Base-by-base conservation (phyloP, 2,888 invertebrate genomes). In the Dermolepida albohirtum region DNA sequence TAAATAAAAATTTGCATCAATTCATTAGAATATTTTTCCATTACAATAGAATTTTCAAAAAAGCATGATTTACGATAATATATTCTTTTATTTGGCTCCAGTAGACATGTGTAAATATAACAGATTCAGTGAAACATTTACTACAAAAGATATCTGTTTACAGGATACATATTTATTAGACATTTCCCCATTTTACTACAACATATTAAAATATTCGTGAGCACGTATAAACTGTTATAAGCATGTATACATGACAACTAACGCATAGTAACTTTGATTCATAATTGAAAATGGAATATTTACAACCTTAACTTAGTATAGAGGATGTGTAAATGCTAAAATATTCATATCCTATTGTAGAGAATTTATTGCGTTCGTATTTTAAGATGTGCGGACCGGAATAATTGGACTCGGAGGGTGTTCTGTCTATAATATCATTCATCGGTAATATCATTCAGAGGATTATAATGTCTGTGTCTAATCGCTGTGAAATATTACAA, bases 401-500 rank as follows among this genome's bases (percentile, higher is more conserved):
- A 74, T 76, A 75, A 75, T 75, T 75, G 74, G 74, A 73, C 75
- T 76, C 75, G 70, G 74, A 75, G 75, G 76, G 75, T 76, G 76
- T 76, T 73, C 76, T 74, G 72, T 73, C 74, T 74, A 74, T 76
- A 76, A 76, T 74, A 76, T 77, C 77, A 77, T 77, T 77, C 75
- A 76, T 77, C 77, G 74, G 73, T 69, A 62, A 68, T 76, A 74
- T 75, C 76, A 75, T 73, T 74, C 74, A 39, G 63, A 64, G 68
- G 69, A 70, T 74, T 74, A 75, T 75, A 76, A 76, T 76, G 73
- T 73, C 73, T 73, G 72, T 73, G 75, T 72, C 75, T 76, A 78
- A 79, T 79, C 76, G 76, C 68, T 65, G 71, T 78, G 75, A 79
- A 76, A 75, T 79, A 79, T 77, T 72, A 72, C 76, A 72, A 75